Conservation (phyloP, 2,797 vertebrate genomes). For the Lagodon rhomboides region DNA sequence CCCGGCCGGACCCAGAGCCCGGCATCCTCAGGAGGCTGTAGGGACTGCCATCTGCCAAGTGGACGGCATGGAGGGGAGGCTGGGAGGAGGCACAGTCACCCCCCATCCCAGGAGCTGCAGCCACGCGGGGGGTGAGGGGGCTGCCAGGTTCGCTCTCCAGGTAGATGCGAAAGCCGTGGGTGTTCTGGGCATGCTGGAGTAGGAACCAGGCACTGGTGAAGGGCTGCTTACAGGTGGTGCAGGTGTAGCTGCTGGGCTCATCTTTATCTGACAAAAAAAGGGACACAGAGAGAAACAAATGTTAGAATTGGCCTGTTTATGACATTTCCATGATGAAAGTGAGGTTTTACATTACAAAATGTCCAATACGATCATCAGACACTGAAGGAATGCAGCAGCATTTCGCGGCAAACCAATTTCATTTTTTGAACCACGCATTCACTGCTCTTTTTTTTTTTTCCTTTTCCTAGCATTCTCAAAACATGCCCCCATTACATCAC, state of each 20-base stretch:
- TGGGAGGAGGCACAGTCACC: constrained; percentile 96
- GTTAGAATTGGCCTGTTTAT: constrained; percentile 21
- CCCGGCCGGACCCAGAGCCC: constrained; percentile 93
- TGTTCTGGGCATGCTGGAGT: constrained; percentile 99
- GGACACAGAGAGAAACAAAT: constrained; percentile 74
- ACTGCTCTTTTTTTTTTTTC: not conserved
- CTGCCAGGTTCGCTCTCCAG: constrained; percentile 98
- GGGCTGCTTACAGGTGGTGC: constrained; percentile 99
- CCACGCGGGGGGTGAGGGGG: constrained; percentile 96
- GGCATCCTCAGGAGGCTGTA: constrained; percentile 98
- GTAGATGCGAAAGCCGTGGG: constrained; percentile 98
- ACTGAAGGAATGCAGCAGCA: not conserved
- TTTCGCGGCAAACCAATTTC: not conserved
- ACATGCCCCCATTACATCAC: not conserved
- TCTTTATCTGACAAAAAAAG: constrained; percentile 91
- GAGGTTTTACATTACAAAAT: not conserved
- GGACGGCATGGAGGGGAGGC: constrained; percentile 95
- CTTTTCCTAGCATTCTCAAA: constrained; percentile 1
- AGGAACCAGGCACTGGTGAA: constrained; percentile 99
- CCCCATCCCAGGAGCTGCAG: constrained; percentile 96
- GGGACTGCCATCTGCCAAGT: constrained; percentile 97
- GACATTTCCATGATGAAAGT: not conserved
- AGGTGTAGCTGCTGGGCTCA: constrained; percentile 99
- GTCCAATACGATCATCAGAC: not conserved
- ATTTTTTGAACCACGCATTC: not conserved